Percentiles rank a stretch among this genome's conserved stretches.
Evolutionary conservation across 2,888 invertebrate species (phyloP).

Genomic region (Drosophila paramelanica): DNA sequence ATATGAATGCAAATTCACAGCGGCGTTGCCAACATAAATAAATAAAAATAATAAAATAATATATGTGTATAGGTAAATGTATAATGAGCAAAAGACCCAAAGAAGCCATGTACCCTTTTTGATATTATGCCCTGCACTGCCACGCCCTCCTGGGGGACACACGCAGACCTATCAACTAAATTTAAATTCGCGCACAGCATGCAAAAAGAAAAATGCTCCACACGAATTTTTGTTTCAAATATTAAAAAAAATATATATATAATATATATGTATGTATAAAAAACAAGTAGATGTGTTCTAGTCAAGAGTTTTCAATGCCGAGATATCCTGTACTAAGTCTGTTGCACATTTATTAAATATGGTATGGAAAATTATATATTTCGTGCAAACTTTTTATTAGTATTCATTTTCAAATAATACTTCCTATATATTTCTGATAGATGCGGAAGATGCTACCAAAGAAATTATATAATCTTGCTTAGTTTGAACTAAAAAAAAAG

Average conservation of each 20-base stretch:
- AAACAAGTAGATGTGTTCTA: not conserved
- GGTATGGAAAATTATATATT: too few species aligned
- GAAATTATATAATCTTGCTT: too few species aligned
- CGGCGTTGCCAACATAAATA: conserved; percentile 7
- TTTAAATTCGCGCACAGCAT: conserved; percentile 61
- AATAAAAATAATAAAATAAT: conserved; percentile 3
- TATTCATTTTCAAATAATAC: too few species aligned
- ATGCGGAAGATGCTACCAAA: too few species aligned
- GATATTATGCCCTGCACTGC: conserved; percentile 11
- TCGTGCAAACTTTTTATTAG: too few species aligned
- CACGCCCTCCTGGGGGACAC: conserved; percentile 17
- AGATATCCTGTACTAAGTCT: not conserved
- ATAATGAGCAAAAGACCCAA: not conserved
- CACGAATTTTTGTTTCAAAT: conserved; percentile 33
- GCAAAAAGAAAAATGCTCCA: conserved; percentile 33
- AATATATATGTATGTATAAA: too few species aligned
- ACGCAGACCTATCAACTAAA: conserved; percentile 46
- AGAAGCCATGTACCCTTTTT: conserved; percentile 17
- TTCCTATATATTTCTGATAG: too few species aligned
- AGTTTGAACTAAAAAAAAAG: too few species aligned
- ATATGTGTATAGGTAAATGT: conserved; percentile 12
- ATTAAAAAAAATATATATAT: not conserved
- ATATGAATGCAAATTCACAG: not conserved
- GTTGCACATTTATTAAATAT: not conserved
- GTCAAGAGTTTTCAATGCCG: not conserved